phyloP scores from a whole-genome alignment of 2,797 vertebrate genomes.

The Intellagama lesueurii region DNA sequence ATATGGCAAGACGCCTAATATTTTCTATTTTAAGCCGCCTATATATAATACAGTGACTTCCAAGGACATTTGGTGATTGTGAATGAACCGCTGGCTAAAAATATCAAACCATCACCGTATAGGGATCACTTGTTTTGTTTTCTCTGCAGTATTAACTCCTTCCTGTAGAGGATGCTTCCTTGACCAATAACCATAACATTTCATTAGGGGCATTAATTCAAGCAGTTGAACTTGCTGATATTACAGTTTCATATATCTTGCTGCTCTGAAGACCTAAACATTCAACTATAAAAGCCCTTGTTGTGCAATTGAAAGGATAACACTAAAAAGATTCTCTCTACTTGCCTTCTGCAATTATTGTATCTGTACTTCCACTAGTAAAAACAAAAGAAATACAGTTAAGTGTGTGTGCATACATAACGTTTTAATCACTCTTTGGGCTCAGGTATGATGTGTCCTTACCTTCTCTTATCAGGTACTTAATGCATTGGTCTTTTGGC shows the following conservation, averaged over 20 bases:
- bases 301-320: not conserved
- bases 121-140: not conserved
- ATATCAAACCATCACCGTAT: not conserved
- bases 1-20: slow-evolving; percentile 29
- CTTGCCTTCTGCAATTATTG: not conserved
- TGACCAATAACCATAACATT: not conserved
- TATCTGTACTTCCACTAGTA: not conserved
- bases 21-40: slow-evolving; percentile 47
- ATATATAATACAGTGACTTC: slow-evolving; percentile 38
- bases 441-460: not conserved
- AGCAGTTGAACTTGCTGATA: not conserved
- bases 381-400: not conserved
- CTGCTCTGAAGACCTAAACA: not conserved
- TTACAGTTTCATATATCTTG: not conserved
- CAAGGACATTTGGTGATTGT: slow-evolving; percentile 25
- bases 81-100: slow-evolving; percentile 26
- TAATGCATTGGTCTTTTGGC: not conserved
- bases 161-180: not conserved
- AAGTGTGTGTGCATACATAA: not conserved
- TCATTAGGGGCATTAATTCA: not conserved
- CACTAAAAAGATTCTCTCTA: not conserved
- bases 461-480: not conserved
- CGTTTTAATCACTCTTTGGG: not conserved
- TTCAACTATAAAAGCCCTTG: not conserved
- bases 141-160: not conserved